Evolutionary conservation across 2,888 invertebrate species (phyloP).

Genomic region (Metalampra italica): DNA sequence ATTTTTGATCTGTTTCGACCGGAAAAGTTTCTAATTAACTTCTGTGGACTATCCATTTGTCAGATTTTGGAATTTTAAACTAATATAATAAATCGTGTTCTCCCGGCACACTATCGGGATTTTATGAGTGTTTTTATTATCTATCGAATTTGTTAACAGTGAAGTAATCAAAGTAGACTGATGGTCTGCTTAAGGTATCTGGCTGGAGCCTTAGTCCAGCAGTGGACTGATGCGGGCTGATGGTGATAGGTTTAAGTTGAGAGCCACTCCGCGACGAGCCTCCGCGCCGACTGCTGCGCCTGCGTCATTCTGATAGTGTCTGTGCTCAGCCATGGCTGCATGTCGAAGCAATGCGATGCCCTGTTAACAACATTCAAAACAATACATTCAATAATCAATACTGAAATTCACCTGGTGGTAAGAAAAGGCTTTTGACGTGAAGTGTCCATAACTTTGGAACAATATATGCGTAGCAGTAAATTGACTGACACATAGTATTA

Average conservation of each 20-base stretch:
- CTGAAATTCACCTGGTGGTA: no score
- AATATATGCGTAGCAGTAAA: no score
- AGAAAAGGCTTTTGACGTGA: no score
- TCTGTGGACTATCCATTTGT: slow-evolving; percentile 68
- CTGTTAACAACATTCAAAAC: slow-evolving; percentile 36
- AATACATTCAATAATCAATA: no score
- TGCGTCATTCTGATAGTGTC: slow-evolving; percentile 63
- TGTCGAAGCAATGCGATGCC: slow-evolving; percentile 70
- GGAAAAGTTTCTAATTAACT: slow-evolving; percentile 61
- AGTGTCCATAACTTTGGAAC: no score
- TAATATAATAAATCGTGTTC: slow-evolving; percentile 63
- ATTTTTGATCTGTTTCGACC: slow-evolving; percentile 62
- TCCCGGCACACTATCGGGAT: slow-evolving; percentile 50
- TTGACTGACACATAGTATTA: no score
- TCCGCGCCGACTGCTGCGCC: slow-evolving; percentile 49
- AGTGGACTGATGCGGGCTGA: no score
- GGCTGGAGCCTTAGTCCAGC: no score
- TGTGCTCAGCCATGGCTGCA: slow-evolving; percentile 47
- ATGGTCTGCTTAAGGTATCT: no score
- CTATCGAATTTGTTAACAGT: background rate
- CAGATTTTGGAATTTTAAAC: slow-evolving; percentile 72
- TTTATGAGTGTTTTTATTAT: slow-evolving; percentile 38
- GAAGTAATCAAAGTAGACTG: no score
- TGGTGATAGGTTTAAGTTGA: slow-evolving; percentile 10
- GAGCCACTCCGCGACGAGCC: slow-evolving; percentile 57